These are phyloP conservation scores for Limenitis camilla DNA, from an alignment of 2,888 invertebrate species.

Conservation along the genomic window DNA sequence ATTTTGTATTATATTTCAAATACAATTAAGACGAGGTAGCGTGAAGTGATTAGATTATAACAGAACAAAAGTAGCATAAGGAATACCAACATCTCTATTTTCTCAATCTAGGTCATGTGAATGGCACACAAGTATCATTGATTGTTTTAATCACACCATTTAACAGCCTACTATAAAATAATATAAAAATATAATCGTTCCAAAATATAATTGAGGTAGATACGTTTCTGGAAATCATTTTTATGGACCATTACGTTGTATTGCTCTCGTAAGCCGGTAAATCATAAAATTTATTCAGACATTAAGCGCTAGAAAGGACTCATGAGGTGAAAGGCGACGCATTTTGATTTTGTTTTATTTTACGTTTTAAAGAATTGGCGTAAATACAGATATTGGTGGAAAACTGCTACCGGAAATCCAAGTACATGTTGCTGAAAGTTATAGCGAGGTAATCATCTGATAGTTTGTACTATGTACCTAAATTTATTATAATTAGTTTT, in stretches of 20 bases:
- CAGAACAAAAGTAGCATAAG: constrained; percentile 4
- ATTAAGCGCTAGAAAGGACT: constrained; percentile 51
- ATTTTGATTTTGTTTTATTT: constrained; percentile 44
- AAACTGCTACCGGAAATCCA: too few species aligned
- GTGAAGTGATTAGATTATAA: too few species aligned
- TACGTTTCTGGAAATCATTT: constrained; percentile 38
- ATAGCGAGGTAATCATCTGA: too few species aligned
- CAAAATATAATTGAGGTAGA: constrained; percentile 38
- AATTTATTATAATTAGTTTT: too few species aligned
- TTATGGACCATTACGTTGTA: constrained; percentile 45
- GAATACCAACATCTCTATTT: constrained; percentile 12
- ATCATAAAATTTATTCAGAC: constrained; percentile 43
- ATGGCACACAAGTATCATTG: constrained; percentile 28
- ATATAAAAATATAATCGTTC: constrained; percentile 34
- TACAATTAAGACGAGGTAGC: too few species aligned
- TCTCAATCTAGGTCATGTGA: constrained; percentile 27
- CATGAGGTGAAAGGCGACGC: constrained; percentile 44
- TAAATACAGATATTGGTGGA: too few species aligned
- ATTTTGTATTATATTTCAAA: too few species aligned
- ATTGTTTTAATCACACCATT: constrained; percentile 32
- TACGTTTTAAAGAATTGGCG: constrained; percentile 36
- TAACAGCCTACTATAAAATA: constrained; percentile 33
- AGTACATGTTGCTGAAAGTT: too few species aligned
- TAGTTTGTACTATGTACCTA: too few species aligned
- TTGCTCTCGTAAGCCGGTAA: constrained; percentile 34